Evolutionary conservation across 2,797 vertebrate genomes (phyloP).

Genomic region (Channallabes apus): DNA sequence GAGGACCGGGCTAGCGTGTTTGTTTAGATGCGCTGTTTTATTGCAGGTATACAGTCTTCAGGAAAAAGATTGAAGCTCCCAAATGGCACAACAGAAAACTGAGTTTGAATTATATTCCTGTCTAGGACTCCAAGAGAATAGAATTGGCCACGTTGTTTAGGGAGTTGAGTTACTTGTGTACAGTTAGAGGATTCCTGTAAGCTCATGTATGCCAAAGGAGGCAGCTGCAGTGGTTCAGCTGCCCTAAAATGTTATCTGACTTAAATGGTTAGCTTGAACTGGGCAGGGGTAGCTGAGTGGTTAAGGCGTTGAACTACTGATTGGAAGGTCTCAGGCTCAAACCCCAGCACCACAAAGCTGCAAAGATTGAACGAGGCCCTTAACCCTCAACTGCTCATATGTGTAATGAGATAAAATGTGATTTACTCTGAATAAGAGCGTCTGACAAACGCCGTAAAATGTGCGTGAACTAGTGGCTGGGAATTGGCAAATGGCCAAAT

Average conservation of each 20-base stretch:
- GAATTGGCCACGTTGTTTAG: neutral
- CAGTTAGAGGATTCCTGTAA: neutral
- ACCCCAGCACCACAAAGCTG: too few species aligned
- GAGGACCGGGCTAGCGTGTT: neutral
- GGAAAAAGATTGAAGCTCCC: neutral
- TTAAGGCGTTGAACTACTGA: too few species aligned
- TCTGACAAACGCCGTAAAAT: neutral
- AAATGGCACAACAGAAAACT: neutral
- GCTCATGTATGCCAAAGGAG: neutral
- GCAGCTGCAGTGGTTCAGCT: neutral
- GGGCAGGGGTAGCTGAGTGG: too few species aligned
- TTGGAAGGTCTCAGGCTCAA: too few species aligned
- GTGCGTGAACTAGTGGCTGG: neutral
- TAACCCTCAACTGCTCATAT: too few species aligned
- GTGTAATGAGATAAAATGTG: too few species aligned
- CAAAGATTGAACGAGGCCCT: too few species aligned
- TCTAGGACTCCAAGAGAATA: neutral
- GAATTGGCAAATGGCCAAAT: neutral
- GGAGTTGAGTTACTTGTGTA: neutral
- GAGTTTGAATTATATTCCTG: neutral
- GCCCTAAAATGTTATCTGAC: neutral
- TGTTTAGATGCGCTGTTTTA: neutral
- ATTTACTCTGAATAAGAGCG: too few species aligned
- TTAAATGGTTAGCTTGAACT: neutral
- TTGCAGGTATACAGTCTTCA: neutral